Percentiles rank a stretch among this genome's conserved stretches.
Evolutionary conservation across 1,140 invertebrate species (phyloP).

Genomic region (Acromyrmex charruanus): DNA sequence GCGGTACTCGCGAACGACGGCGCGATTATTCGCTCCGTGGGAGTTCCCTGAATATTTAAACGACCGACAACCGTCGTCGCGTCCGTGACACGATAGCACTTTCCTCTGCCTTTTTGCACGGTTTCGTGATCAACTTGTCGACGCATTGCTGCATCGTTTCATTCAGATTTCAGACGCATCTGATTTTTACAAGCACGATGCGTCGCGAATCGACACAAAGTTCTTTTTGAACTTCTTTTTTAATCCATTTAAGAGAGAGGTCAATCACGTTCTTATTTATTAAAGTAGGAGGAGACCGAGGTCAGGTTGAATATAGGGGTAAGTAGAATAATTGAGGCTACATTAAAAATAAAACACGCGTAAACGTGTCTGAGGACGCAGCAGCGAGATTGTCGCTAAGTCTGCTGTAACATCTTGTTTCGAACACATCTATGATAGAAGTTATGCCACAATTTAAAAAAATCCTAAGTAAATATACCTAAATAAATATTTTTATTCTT

Average conservation of each 20-base stretch:
- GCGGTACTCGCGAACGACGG: conserved; percentile 35
- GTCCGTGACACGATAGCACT: conserved; percentile 40
- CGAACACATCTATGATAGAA: no score
- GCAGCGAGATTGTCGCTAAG: no score
- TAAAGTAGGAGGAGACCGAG: no score
- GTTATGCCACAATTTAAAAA: no score
- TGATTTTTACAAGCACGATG: not conserved
- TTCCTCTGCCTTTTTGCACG: not conserved
- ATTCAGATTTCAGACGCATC: conserved; percentile 39
- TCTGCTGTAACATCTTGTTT: no score
- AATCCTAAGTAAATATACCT: no score
- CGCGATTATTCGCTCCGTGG: conserved; percentile 55
- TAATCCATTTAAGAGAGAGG: not conserved
- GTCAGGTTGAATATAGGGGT: no score
- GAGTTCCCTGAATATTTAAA: conserved; percentile 69
- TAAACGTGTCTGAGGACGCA: no score
- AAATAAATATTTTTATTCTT: no score
- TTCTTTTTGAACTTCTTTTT: not conserved
- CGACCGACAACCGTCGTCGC: not conserved
- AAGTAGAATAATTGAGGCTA: no score
- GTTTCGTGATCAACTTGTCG: conserved; percentile 44
- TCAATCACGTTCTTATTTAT: not conserved
- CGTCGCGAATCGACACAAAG: not conserved
- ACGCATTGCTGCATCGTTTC: conserved; percentile 14
- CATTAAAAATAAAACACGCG: no score